Conservation (phyloP, 2,797 vertebrate genomes). For the Cottoperca gobio region DNA sequence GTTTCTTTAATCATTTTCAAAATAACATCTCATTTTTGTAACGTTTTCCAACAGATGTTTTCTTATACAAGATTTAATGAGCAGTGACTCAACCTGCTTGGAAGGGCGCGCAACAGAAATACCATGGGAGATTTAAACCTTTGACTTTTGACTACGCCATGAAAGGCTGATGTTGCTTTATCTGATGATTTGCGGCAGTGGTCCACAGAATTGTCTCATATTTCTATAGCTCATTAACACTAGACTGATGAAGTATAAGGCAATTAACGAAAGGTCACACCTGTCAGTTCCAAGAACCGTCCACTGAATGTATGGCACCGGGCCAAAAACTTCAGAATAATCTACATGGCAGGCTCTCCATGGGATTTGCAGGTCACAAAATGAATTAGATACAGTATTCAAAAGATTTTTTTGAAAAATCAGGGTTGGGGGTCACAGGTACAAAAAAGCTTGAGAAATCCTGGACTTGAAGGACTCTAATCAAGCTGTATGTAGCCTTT, state of each 20-base stretch:
- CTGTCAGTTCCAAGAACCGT: conserved; percentile 59
- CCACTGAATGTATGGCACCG: conserved; percentile 38
- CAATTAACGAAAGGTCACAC: conserved; percentile 78
- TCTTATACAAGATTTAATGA: conserved; percentile 30
- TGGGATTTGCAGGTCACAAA: conserved; percentile 8
- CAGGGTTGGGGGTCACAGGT: background rate
- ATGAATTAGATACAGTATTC: conserved; percentile 4
- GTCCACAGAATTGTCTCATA: conserved; percentile 34
- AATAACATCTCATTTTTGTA: conserved; percentile 29
- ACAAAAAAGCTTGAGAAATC: background rate
- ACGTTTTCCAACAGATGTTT: conserved; percentile 38
- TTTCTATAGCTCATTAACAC: conserved; percentile 71
- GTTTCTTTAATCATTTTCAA: conserved; percentile 10
- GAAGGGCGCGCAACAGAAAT: background rate
- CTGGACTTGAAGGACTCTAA: background rate
- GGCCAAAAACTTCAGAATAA: conserved; percentile 44
- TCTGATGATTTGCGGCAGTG: conserved; percentile 39
- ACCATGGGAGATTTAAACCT: conserved; percentile 37
- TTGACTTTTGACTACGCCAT: conserved; percentile 24
- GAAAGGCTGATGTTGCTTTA: conserved; percentile 43
- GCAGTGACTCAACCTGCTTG: conserved; percentile 4
- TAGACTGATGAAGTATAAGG: conserved; percentile 73
- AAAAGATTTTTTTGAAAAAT: conserved; percentile 3
- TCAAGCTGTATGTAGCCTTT: background rate
- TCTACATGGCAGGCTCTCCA: conserved; percentile 23